Evolutionary conservation across 2,797 vertebrate species (phyloP).

Genomic region (Oreochromis grahami): DNA sequence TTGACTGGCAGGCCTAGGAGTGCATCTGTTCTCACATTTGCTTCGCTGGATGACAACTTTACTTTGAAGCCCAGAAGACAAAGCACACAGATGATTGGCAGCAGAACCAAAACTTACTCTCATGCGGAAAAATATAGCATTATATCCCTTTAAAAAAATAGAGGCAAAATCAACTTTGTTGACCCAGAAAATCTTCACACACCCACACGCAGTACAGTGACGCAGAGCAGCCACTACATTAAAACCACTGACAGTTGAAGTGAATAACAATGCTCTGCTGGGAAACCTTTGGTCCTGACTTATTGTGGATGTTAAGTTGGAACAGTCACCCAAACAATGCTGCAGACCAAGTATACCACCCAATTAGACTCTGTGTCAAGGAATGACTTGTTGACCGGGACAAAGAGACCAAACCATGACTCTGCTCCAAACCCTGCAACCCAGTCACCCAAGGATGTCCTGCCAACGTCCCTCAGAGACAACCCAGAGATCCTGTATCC

Average conservation of each 20-base stretch:
- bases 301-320: background rate
- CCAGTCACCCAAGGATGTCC: background rate
- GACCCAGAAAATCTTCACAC: constrained; percentile 57
- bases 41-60: background rate
- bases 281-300: background rate
- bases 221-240: background rate
- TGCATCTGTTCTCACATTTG: background rate
- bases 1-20: background rate
- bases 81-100: constrained; percentile 10
- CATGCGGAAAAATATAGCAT: background rate
- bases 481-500: background rate
- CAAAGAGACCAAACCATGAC: background rate
- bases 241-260: background rate
- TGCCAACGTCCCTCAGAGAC: background rate
- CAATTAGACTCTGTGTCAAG: background rate
- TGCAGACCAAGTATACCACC: background rate
- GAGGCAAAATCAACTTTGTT: constrained; percentile 18
- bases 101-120: background rate
- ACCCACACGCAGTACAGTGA: background rate
- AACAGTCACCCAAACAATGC: background rate
- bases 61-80: background rate
- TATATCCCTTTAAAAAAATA: constrained; percentile 8
- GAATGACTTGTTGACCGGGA: background rate
- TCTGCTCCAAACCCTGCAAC: background rate
- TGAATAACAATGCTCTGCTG: background rate